Percentiles rank a stretch among this genome's conserved stretches.
Conservation (phyloP, 2,888 invertebrate species). For the Alloscopus bannaensis region DNA sequence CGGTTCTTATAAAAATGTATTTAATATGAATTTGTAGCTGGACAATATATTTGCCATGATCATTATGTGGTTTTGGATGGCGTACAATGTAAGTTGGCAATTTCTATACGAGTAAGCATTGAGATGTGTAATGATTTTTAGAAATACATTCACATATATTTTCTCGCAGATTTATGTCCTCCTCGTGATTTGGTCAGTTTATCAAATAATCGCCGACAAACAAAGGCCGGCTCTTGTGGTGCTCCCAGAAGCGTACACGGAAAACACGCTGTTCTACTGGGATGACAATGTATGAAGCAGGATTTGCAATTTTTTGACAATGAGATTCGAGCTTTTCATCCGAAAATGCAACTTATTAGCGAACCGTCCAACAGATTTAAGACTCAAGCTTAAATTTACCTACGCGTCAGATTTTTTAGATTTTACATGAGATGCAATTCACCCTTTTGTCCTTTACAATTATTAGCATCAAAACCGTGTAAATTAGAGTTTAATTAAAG, state of each 20-base stretch:
- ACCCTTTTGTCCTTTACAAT: no score
- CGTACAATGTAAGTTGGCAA: conserved; percentile 85
- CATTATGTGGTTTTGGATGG: conserved; percentile 88
- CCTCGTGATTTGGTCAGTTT: conserved; percentile 90
- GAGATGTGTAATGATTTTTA: conserved; percentile 9
- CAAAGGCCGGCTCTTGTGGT: conserved; percentile 93
- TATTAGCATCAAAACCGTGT: no score
- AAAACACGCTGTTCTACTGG: conserved; percentile 65
- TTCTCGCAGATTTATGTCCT: conserved; percentile 89
- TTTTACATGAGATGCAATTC: no score
- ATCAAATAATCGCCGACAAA: conserved; percentile 85
- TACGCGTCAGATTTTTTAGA: no score
- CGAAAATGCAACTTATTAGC: no score
- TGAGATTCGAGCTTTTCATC: no score
- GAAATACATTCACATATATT: neutral
- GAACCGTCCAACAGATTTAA: no score
- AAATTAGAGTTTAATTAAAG: no score
- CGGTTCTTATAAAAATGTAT: neutral
- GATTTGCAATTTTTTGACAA: no score
- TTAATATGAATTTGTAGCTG: conserved; percentile 78
- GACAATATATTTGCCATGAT: conserved; percentile 87
- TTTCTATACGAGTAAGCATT: neutral
- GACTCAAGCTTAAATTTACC: no score
- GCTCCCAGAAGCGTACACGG: conserved; percentile 79
- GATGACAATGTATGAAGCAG: conserved; percentile 61